Evolutionary conservation across 2,797 vertebrate genomes (phyloP).

Genomic region (Neoniphon sammara): DNA sequence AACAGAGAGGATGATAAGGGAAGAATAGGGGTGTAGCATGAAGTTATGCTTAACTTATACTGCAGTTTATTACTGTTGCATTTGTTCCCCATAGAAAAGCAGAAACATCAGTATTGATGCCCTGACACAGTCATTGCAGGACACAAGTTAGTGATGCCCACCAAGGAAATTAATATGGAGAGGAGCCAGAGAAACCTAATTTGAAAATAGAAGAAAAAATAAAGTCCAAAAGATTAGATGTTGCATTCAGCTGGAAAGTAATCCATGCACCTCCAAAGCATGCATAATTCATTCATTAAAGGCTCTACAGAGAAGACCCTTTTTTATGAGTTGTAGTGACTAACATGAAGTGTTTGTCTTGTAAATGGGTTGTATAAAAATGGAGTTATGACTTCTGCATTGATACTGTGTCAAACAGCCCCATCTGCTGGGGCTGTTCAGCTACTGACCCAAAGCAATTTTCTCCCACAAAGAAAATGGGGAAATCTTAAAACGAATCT

Average conservation of each 20-base stretch:
- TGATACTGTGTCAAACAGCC: conserved; percentile 49
- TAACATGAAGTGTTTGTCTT: conserved; percentile 33
- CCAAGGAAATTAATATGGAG: not conserved
- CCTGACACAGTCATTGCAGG: not conserved
- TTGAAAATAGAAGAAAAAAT: not conserved
- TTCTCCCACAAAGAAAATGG: conserved; percentile 6
- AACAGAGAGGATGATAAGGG: conserved; percentile 29
- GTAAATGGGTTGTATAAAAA: conserved; percentile 50
- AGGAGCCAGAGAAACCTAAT: not conserved
- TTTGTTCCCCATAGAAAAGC: not conserved
- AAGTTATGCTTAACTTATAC: conserved; percentile 52
- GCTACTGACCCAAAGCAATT: conserved; percentile 20
- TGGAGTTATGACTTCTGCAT: conserved; percentile 5
- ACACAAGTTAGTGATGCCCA: not conserved
- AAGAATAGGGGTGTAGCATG: conserved; percentile 37
- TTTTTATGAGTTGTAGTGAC: conserved; percentile 20
- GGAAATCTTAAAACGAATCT: not conserved
- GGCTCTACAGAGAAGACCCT: not conserved
- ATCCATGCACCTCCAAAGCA: not conserved
- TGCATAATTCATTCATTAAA: not conserved
- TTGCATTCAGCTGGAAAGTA: not conserved
- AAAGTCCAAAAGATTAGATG: not conserved
- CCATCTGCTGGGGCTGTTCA: conserved; percentile 78
- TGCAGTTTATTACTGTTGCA: conserved; percentile 35
- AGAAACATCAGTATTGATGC: not conserved